Percentiles rank a stretch among this genome's conserved stretches.
These are phyloP conservation scores for Listronotus bonariensis DNA, from an alignment of 1,140 invertebrate genomes.

Conservation along the genomic window DNA sequence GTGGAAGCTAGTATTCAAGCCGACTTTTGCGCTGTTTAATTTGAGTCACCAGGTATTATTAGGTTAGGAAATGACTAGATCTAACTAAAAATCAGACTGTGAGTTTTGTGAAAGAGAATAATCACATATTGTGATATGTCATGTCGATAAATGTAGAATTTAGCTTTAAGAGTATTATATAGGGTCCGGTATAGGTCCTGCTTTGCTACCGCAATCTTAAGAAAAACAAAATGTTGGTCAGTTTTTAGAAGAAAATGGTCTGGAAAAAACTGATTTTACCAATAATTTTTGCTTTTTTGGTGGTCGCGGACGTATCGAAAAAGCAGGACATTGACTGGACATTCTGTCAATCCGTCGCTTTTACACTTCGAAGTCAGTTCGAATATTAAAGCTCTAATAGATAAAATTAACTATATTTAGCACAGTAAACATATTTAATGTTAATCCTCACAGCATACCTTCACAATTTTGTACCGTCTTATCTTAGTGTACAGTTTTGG, in stretches of 20 bases:
- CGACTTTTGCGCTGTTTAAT: not conserved
- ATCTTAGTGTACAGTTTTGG: too few relatives aligned
- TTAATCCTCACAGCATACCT: too few relatives aligned
- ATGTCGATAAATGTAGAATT: conserved; percentile 25
- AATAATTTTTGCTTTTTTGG: not conserved
- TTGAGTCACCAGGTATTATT: not conserved
- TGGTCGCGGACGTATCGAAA: too few relatives aligned
- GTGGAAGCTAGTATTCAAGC: not conserved
- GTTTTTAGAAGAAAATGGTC: not conserved
- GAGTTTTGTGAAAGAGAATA: conserved; percentile 29
- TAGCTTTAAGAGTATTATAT: conserved; percentile 2
- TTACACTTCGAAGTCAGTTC: too few relatives aligned
- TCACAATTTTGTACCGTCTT: too few relatives aligned
- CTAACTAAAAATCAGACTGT: conserved; percentile 22
- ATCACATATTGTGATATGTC: conserved; percentile 34
- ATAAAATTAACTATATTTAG: too few relatives aligned
- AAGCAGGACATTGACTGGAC: too few relatives aligned
- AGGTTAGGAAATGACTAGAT: not conserved
- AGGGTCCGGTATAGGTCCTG: not conserved
- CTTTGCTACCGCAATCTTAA: not conserved
- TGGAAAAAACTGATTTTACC: not conserved
- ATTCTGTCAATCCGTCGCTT: too few relatives aligned
- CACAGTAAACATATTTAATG: too few relatives aligned
- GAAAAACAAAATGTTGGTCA: not conserved
- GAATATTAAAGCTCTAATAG: too few relatives aligned